Evolutionary conservation across 2,113 vertebrate genomes (phyloP).

Genomic region (Crotalus helleri): DNA sequence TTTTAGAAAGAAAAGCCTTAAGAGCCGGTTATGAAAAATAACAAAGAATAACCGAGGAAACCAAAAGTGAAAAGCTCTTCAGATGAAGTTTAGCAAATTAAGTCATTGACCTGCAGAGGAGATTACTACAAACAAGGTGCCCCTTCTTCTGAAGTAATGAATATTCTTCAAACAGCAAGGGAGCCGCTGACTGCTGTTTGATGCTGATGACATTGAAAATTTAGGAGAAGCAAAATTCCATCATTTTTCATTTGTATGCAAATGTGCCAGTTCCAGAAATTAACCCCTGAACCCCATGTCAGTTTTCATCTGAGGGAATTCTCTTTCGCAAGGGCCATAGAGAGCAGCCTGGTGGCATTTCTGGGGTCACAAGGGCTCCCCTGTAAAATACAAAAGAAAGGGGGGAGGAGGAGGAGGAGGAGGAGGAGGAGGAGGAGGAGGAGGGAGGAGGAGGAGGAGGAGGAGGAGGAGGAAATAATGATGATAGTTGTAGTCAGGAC

Average conservation of each 20-base stretch:
- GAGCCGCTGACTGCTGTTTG: conserved; percentile 79
- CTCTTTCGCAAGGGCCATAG: conserved; percentile 67
- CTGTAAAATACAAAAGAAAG: conserved; percentile 55
- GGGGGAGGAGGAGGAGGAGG: background rate
- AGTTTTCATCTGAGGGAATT: conserved; percentile 93
- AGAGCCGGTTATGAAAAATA: conserved; percentile 78
- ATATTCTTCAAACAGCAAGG: conserved; percentile 86
- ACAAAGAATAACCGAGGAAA: conserved; percentile 74
- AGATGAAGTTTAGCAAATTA: conserved; percentile 91
- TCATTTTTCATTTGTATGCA: conserved; percentile 99
- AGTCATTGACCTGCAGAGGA: conserved; percentile 92
- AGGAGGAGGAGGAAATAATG: background rate
- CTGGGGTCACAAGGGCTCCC: conserved; percentile 72
- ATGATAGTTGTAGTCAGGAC: background rate
- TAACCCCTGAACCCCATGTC: conserved; percentile 96
- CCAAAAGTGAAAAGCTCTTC: conserved; percentile 81
- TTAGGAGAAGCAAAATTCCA: conserved; percentile 92
- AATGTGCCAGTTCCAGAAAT: conserved; percentile 98
- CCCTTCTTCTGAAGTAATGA: conserved; percentile 91
- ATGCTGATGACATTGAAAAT: conserved; percentile 98
- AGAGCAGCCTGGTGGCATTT: conserved; percentile 60
- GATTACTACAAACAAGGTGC: conserved; percentile 97
- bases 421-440: conserved; percentile 3
- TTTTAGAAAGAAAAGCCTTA: conserved; percentile 63
- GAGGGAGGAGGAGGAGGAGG: background rate